Conservation (phyloP, 2,113 vertebrate genomes). For the Sturnira hondurensis region DNA sequence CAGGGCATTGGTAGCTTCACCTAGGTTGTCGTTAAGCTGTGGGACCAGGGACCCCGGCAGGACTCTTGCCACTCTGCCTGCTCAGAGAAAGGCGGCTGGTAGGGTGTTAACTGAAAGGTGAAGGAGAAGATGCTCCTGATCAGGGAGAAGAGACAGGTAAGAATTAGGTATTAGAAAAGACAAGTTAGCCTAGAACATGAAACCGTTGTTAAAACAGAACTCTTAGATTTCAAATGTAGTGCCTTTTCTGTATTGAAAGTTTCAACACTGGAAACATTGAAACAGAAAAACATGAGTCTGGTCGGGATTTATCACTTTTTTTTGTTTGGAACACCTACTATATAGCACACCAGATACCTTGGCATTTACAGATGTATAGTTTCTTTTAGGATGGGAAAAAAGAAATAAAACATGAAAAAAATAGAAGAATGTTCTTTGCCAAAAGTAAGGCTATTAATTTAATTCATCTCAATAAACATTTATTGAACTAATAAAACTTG, state of each 20-base stretch:
- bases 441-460: slow-evolving; percentile 37
- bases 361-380: neutral
- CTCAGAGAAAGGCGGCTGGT: neutral
- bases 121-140: neutral
- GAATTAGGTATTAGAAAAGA: neutral
- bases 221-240: neutral
- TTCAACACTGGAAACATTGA: neutral
- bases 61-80: neutral
- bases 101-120: too few relatives aligned
- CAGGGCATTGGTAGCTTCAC: rapidly evolving
- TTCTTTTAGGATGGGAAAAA: neutral
- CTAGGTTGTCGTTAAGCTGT: neutral
- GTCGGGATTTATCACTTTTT: neutral
- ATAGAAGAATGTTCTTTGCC: neutral
- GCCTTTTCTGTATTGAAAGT: neutral
- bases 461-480: slow-evolving; percentile 35
- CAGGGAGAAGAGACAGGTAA: neutral
- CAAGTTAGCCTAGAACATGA: neutral
- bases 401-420: neutral
- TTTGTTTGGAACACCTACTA: neutral
- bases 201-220: neutral
- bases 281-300: neutral
- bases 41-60: neutral
- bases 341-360: neutral
- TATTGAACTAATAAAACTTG: slow-evolving; percentile 1